Base-by-base conservation (phyloP, 2,888 invertebrate species). In the Tetrapedia diversipes region DNA sequence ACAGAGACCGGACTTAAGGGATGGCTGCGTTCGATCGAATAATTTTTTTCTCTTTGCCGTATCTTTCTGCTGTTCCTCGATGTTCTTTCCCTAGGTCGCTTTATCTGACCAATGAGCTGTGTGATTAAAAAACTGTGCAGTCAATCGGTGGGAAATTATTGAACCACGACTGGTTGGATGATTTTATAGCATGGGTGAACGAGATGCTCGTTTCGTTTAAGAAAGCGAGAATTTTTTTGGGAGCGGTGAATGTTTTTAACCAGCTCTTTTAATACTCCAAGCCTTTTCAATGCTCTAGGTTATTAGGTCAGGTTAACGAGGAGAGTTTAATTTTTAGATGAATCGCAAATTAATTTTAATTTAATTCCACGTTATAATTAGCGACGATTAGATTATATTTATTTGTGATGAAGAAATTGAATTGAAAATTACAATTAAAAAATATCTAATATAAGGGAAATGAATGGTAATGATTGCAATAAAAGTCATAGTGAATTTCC, bases 91-190 rank as follows among this genome's bases (percentile, higher is more conserved):
- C 3, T n/a, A 22, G 49, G 10, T 14, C 41, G 29, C 47, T 60
- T 51, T 45, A 53, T 60, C 51, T 16, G 24, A 24, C 19, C 69
- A 39, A 45, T 11, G 45, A 19, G 32, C 39, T 22, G 45, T 37
- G 39, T 43, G 53, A 72, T 59, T 60, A 34, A 53, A 29, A 53
- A 68, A 60, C 72, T 22, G 7, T 4, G 56, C 3, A 37, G 11
- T 41, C 32, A 70, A 41, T 70, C 70, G 71, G 22, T 51, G 54
- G 56, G 68, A 67, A 70, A 70, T 70, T 70, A 70, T 70, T 29
- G 68, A 49, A 19, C 24, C 10, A 8, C 14, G 4, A 34, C 49
- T 61, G 61, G 37, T 24, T 37, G 24, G 24, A 8, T 19, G 34
- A 57, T 56, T 24, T 27, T 39, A 22, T 1, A 16, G 22, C 22